Base-by-base conservation (phyloP, 1,140 invertebrate species). In the Calliphora vicina region DNA sequence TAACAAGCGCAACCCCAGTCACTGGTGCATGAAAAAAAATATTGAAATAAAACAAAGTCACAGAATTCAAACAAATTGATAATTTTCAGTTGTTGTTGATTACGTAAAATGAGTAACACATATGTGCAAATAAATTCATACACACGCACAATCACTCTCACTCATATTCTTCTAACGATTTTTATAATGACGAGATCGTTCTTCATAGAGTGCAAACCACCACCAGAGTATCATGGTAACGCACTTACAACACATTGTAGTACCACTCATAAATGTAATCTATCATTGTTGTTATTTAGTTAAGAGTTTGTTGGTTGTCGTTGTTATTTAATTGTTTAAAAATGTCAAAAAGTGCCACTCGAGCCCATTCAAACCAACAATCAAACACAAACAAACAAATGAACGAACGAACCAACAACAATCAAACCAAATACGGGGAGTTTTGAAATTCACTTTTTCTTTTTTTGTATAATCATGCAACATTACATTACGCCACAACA, bases 101-200 rank as follows among this genome's bases (percentile, higher is more conserved):
- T 67, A 67, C 61, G 61, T 67, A 67, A 67, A 67, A 67, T 67
- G 61, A 67, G 61, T 67, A 67, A 23, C 61, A 23, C 61, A 67
- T 67, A 67, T 67, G 61, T 67, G 61, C 61, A 67, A 67, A 61
- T 61, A 17, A 61, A 17, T 17, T 61, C n/a, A 5, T 61, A 17
- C n/a, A 12, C 12, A 43, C 12, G 12, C 13, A 6, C 13, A 61
- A 61, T 13, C 42, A 6, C 12, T 43, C 42, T 12, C 5, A 43
- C 42, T 43, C 12, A n/a, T n/a, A n/a, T n/a, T n/a, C n/a, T n/a
- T n/a, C n/a, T n/a, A n/a, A n/a, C n/a, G n/a, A n/a, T n/a, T n/a
- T n/a, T 35, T 57, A 15, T 57, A 17, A n/a, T 0, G 50, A 15
- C 15, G 50, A n/a, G 50, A 57, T 57, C 50, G n/a, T 35, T 35